A percentile compares a stretch with the other conserved stretches of the same genome.
These are phyloP conservation scores for Pantherophis alleghaniensis DNA, from an alignment of 2,797 vertebrate species.

Conservation along the genomic window DNA sequence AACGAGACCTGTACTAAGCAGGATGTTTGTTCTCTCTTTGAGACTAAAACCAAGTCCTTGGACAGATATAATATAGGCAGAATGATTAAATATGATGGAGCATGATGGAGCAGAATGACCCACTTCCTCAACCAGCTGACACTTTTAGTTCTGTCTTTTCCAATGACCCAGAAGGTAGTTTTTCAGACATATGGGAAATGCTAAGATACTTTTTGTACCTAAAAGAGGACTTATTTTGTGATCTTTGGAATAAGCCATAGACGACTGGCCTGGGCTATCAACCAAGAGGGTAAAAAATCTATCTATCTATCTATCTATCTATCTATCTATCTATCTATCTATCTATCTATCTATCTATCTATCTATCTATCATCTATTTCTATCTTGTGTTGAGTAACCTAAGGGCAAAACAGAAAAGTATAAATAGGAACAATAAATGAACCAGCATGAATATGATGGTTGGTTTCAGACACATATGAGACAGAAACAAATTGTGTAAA, in stretches of 20 bases:
- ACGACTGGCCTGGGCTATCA: not conserved
- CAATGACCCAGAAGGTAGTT: not conserved
- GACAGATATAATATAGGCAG: not conserved
- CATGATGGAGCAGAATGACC: not conserved
- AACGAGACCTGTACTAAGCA: not conserved
- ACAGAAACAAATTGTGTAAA: not conserved
- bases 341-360: not conserved
- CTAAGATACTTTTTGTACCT: not conserved
- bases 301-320: not conserved
- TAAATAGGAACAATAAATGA: not conserved
- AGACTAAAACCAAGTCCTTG: not conserved
- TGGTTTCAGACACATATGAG: not conserved
- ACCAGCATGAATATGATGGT: not conserved
- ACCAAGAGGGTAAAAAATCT: not conserved
- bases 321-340: accelerated
- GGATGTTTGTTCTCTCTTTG: not conserved
- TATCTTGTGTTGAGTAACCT: not conserved
- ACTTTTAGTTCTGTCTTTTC: not conserved
- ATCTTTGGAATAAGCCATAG: not conserved
- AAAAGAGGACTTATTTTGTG: not conserved
- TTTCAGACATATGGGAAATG: not conserved
- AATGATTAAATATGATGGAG: not conserved
- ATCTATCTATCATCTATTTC: not conserved
- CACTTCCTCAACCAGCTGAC: not conserved
- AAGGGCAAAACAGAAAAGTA: not conserved